Evolutionary conservation across 2,113 vertebrate species (phyloP), one percentile per base, ranked within the genome.

Genomic region (Engraulis encrasicolus): DNA sequence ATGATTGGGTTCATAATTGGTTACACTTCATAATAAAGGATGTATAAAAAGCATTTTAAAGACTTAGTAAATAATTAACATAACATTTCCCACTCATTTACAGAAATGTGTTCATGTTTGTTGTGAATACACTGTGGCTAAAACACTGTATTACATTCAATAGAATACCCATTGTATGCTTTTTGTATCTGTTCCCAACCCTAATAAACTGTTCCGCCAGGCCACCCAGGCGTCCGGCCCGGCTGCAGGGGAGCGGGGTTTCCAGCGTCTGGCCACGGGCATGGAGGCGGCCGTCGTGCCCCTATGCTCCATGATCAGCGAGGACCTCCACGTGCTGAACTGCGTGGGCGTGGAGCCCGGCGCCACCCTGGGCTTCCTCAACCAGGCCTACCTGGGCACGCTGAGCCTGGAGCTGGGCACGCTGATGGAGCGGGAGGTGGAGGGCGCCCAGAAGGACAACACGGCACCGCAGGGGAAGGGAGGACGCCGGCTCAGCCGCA

Each of bases 401-500:
- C 85, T 98, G 89, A 93, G 95, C 37, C 94, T 93, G 88, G 97
- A 98, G 91, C 93, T 97, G 89, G 85, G 91, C 71, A 89, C 93
- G 87, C 89, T 96, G 90, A 93, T 98, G 92, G 95, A 96, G 92
- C 96, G 90, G 90, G 96, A 97, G 92, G 94, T 92, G 90, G 96
- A 97, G 86, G 92, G 90, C 12, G 95, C 94, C 81, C 93, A 95
- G 87, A 96, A 95, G 91, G 96, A 96, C 94, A 97, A 95, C 91
- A 94, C 92, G 40, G 52, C 93, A 3, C 92, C 82, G 50, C 49
- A 89, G 85, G 83, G 92, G 91, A 97, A 96, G 90, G 88, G 92
- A 78, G 95, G 87, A 91, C 97, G 94, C 93, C 95, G 94, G 93
- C 91, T 91, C 36, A 85, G 83, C 81, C 97, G 91, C 91, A 95